Percentiles rank a stretch among this genome's conserved stretches.
phyloP scores from a whole-genome alignment of 2,797 vertebrate genomes.

The Denticeps clupeoides region DNA sequence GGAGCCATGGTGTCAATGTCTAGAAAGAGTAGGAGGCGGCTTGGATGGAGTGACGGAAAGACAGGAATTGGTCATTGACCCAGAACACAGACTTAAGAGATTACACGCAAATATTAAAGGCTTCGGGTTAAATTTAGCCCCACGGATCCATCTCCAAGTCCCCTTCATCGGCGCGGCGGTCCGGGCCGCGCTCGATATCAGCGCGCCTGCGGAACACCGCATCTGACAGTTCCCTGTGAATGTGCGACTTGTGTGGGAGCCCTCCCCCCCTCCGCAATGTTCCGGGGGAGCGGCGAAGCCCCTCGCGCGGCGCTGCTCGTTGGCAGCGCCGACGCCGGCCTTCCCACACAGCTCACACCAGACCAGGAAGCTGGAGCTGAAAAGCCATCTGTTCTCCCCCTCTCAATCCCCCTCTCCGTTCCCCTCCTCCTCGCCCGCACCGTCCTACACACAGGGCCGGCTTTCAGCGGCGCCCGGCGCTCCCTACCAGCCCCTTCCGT shows the following conservation, averaged over 20 bases:
- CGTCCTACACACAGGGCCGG: constrained; percentile 29
- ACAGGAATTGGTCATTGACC: neutral
- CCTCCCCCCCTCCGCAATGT: neutral
- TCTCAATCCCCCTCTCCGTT: neutral
- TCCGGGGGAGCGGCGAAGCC: neutral
- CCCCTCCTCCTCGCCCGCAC: constrained; percentile 13
- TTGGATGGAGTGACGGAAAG: constrained; percentile 40
- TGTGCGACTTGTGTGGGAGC: constrained; percentile 12
- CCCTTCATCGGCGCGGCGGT: constrained; percentile 1
- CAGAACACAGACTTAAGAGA: constrained; percentile 27
- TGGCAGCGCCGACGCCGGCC: constrained; percentile 7
- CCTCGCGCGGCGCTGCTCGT: constrained; percentile 8
- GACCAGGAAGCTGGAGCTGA: neutral
- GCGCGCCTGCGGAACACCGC: constrained; percentile 3
- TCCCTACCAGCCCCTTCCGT: neutral
- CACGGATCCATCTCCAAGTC: constrained; percentile 1
- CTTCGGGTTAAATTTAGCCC: constrained; percentile 27
- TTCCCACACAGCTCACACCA: constrained; percentile 36
- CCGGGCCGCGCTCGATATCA: neutral
- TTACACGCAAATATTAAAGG: constrained; percentile 28
- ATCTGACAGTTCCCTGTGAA: constrained; percentile 12
- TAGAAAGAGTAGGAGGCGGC: constrained; percentile 19
- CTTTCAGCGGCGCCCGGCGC: no score
- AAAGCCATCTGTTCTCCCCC: neutral
- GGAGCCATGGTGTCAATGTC: constrained; percentile 13